phyloP scores from a whole-genome alignment of 2,113 vertebrate genomes.

The Empidonax traillii region DNA sequence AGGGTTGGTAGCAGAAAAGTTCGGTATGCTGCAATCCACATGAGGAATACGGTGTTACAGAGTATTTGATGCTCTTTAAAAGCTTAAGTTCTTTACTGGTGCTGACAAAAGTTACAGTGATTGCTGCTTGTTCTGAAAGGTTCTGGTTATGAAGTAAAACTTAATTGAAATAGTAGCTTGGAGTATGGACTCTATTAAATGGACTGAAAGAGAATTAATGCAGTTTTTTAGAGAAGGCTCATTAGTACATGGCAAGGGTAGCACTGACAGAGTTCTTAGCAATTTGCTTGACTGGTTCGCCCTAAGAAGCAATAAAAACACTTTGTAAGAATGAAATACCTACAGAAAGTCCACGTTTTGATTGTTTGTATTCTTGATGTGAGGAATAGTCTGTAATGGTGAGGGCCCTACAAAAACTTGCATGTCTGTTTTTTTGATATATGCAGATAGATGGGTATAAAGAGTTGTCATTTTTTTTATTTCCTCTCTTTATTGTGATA shows the following conservation, averaged over 20 bases:
- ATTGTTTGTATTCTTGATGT: not conserved
- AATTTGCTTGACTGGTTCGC: not conserved
- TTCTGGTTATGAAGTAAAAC: not conserved
- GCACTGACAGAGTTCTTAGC: not conserved
- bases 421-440: not conserved
- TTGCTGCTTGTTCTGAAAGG: not conserved
- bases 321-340: not conserved
- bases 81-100: not conserved
- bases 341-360: not conserved
- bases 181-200: not conserved
- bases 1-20: not conserved
- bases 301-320: not conserved
- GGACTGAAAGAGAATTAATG: not conserved
- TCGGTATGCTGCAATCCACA: fast-evolving
- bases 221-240: not conserved
- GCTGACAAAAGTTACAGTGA: not conserved
- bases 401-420: not conserved
- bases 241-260: not conserved
- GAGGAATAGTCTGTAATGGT: not conserved
- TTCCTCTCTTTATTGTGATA: not conserved
- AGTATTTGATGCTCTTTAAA: not conserved
- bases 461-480: not conserved
- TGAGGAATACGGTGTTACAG: not conserved
- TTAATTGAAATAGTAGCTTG: not conserved
- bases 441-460: not conserved